These are phyloP conservation scores for Pollimyrus isidori DNA, from an alignment of 2,113 vertebrate genomes.

Conservation along the genomic window DNA sequence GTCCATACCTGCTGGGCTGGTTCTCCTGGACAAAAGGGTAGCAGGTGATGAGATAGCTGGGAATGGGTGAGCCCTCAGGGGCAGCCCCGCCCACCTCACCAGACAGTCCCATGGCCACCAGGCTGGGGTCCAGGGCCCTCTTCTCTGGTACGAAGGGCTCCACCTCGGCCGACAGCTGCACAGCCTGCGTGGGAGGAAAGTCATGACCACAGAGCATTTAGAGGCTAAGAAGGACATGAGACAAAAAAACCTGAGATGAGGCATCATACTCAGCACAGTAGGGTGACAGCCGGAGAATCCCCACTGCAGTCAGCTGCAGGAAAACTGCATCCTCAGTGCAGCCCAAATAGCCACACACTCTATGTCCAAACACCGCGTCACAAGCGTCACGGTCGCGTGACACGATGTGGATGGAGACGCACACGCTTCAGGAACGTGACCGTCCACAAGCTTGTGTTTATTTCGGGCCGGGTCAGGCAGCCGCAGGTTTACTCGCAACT, in stretches of 20 bases:
- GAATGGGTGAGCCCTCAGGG: slow-evolving; percentile 84
- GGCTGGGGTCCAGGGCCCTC: slow-evolving; percentile 79
- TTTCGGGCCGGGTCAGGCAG: not conserved
- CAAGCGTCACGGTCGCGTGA: not conserved
- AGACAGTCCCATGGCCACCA: slow-evolving; percentile 82
- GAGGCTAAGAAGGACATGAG: not conserved
- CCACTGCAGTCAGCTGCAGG: not conserved
- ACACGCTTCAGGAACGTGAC: not conserved
- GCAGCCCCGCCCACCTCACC: slow-evolving; percentile 58
- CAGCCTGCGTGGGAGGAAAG: slow-evolving; percentile 63
- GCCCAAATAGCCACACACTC: not conserved
- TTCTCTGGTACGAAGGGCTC: slow-evolving; percentile 97
- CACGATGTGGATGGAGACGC: not conserved
- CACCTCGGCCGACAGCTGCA: slow-evolving; percentile 94
- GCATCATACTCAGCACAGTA: not conserved
- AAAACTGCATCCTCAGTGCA: not conserved
- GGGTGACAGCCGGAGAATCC: not conserved
- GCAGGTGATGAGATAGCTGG: slow-evolving; percentile 96
- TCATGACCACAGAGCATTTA: not conserved
- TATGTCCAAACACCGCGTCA: not conserved
- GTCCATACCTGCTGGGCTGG: slow-evolving; percentile 85
- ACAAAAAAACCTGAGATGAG: not conserved
- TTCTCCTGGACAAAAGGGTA: slow-evolving; percentile 98
- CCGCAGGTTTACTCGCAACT: not conserved
- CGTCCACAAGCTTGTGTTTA: not conserved